Base-by-base conservation (phyloP, 2,797 vertebrate genomes). In the Phalanger gymnotis region DNA sequence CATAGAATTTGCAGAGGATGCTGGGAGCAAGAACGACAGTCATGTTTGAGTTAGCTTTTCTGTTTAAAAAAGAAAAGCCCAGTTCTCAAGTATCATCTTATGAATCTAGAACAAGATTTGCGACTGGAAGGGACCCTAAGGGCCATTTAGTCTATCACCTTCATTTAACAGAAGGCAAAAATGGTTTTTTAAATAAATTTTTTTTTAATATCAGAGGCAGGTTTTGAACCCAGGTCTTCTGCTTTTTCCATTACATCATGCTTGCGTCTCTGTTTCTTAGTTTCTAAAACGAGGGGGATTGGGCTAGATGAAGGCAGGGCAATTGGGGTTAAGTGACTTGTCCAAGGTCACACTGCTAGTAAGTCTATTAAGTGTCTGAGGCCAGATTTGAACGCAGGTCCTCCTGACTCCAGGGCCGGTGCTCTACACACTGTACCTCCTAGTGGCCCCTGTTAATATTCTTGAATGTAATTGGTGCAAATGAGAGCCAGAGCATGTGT, bases 401-500 rank as follows among this genome's bases (percentile, higher is more conserved):
- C n/a, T n/a, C n/a, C n/a, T n/a, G n/a, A n/a, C n/a, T n/a, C n/a
- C n/a, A n/a, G n/a, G n/a, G n/a, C n/a, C n/a, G n/a, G n/a, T n/a
- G n/a, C n/a, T n/a, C n/a, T n/a, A n/a, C n/a, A n/a, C n/a, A n/a
- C n/a, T n/a, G n/a, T n/a, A n/a, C n/a, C n/a, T n/a, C n/a, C n/a
- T n/a, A n/a, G n/a, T n/a, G n/a, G n/a, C n/a, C n/a, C n/a, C n/a
- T n/a, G n/a, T n/a, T n/a, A n/a, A n/a, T 98, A 90, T 97, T 98
- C 96, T 96, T 95, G 92, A 96, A 97, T 93, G 95, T 95, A 97
- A 96, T 92, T 90, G 95, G 96, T 97, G 94, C 96, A 47, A 7
- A 93, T 92, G 96, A 97, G 90, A 97, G 94, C 96, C 96, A 97
- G 96, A 98, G 95, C 91, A 94, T 97, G 98, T 96, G 97, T 97